Percentiles rank a stretch among this genome's conserved stretches.
Conservation (phyloP, 2,797 vertebrate genomes). For the Onychomys leucogaster region DNA sequence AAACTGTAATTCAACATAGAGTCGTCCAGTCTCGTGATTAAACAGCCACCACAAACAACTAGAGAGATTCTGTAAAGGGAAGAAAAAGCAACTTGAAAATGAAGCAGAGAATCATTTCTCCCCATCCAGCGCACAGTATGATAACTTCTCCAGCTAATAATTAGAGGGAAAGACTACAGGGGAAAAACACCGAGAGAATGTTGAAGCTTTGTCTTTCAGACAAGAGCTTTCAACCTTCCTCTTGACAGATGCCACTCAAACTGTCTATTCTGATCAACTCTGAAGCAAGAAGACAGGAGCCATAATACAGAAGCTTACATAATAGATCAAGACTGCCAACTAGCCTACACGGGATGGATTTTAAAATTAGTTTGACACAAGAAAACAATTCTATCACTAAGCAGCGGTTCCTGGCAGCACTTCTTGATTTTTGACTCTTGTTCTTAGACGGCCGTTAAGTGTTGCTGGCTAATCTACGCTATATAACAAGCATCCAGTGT, state of each 20-base stretch:
- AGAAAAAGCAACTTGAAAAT: slow-evolving; percentile 53
- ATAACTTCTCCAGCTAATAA: slow-evolving; percentile 72
- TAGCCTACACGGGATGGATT: slow-evolving; percentile 66
- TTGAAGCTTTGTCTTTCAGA: slow-evolving; percentile 77
- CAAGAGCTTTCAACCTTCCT: slow-evolving; percentile 75
- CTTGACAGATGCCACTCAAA: slow-evolving; percentile 81
- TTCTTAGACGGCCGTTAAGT: slow-evolving; percentile 64
- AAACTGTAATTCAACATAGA: slow-evolving; percentile 97
- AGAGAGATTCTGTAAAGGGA: slow-evolving; percentile 93
- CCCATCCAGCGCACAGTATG: slow-evolving; percentile 62
- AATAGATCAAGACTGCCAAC: slow-evolving; percentile 69
- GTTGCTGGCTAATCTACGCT: slow-evolving; percentile 6
- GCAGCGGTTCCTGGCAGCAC: slow-evolving; percentile 65
- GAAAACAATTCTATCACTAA: slow-evolving; percentile 73
- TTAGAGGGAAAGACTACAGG: slow-evolving; percentile 59
- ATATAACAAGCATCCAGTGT: not conserved
- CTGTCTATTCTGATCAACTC: slow-evolving; percentile 73
- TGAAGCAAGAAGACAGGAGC: slow-evolving; percentile 72
- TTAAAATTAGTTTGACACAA: slow-evolving; percentile 77
- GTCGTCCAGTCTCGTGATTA: slow-evolving; percentile 92
- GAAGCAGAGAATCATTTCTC: slow-evolving; percentile 70
- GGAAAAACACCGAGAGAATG: slow-evolving; percentile 75
- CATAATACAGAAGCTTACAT: slow-evolving; percentile 75
- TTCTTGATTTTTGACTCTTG: slow-evolving; percentile 69
- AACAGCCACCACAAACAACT: slow-evolving; percentile 97